These are phyloP conservation scores for Cygnus buccinator DNA, from an alignment of 2,113 vertebrate species.

Conservation along the genomic window DNA sequence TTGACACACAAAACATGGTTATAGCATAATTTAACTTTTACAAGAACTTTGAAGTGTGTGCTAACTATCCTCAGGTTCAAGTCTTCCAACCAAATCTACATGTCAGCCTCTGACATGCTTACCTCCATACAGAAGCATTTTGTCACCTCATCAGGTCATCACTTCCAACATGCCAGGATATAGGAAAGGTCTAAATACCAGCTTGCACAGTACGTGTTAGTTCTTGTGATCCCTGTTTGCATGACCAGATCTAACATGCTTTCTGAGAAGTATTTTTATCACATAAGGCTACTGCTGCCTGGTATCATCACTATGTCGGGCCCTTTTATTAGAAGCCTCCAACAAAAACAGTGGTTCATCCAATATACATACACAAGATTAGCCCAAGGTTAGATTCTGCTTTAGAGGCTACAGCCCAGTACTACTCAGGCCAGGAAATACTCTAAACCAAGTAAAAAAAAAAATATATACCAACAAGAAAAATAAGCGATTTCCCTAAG, in stretches of 20 bases:
- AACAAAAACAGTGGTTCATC: not conserved
- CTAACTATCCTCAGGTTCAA: not conserved
- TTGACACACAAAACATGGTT: not conserved
- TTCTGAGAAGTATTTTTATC: not conserved
- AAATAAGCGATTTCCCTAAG: constrained; percentile 50
- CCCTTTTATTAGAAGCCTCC: not conserved
- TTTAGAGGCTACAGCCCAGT: not conserved
- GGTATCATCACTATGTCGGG: not conserved
- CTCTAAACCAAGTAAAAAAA: constrained; percentile 41
- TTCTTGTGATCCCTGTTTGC: not conserved
- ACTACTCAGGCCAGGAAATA: not conserved
- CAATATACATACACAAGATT: not conserved
- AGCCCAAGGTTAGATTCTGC: not conserved
- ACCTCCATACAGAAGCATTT: not conserved
- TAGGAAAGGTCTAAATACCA: not conserved
- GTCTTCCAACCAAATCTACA: not conserved
- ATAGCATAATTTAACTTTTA: not conserved
- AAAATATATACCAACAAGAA: not conserved
- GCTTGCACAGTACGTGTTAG: rapidly evolving
- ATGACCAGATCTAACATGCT: not conserved
- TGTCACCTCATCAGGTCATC: not conserved
- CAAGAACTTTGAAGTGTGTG: not conserved
- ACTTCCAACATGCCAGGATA: not conserved
- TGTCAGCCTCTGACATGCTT: not conserved
- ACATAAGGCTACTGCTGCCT: not conserved